phyloP scores from a whole-genome alignment of 2,888 invertebrate genomes.

The Cataglyphis rosenhaueri region DNA sequence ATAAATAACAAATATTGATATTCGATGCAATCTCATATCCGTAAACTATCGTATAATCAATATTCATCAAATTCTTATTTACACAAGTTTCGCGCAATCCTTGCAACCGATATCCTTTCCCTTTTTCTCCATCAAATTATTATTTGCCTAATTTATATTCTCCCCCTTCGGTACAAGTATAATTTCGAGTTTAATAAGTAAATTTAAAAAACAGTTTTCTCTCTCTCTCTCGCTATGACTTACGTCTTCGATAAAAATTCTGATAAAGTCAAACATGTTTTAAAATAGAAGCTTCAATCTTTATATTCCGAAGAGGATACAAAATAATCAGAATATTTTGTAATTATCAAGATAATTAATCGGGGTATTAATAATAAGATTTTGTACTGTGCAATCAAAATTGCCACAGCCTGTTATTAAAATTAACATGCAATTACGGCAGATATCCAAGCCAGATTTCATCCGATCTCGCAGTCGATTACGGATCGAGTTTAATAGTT shows the following conservation, averaged over 20 bases:
- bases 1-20: constrained; percentile 48
- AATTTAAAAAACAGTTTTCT: background rate
- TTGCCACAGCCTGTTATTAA: background rate
- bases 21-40: background rate
- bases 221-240: background rate
- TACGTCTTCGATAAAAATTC: background rate
- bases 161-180: no score
- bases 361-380: background rate
- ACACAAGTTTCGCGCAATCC: background rate
- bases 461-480: background rate
- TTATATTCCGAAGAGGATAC: background rate
- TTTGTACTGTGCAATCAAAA: background rate
- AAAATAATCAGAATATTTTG: background rate
- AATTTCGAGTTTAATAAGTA: constrained; percentile 12
- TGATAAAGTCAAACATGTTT: background rate
- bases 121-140: background rate
- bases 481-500: background rate
- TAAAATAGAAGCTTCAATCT: background rate
- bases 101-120: background rate
- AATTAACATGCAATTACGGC: background rate
- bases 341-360: background rate
- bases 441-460: background rate
- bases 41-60: constrained; percentile 28
- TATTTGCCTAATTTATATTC: constrained; percentile 4
- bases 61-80: constrained; percentile 29